A percentile compares a stretch with the other conserved stretches of the same genome.
These are phyloP conservation scores for Pionites leucogaster DNA, from an alignment of 2,113 vertebrate genomes.

Conservation along the genomic window DNA sequence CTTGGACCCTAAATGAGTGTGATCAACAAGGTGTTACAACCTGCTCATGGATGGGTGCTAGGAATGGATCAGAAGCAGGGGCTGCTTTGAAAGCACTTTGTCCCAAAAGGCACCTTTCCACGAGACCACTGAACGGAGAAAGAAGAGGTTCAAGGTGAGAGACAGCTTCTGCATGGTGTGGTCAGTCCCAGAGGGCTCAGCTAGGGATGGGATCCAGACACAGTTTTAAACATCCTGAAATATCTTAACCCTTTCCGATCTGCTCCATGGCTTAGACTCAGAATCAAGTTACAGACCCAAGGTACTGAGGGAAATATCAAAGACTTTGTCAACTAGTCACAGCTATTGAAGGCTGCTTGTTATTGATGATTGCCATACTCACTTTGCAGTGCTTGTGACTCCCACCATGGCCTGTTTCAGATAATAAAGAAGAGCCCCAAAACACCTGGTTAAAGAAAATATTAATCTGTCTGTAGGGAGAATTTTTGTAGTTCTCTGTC, in stretches of 20 bases:
- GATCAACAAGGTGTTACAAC: neutral
- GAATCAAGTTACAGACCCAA: neutral
- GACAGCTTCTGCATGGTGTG: rapidly evolving
- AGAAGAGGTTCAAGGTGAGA: neutral
- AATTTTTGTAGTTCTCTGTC: neutral
- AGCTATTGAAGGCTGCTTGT: neutral
- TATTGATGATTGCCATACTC: neutral
- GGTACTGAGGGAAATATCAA: neutral
- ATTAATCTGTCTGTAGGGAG: neutral
- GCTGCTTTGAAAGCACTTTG: neutral
- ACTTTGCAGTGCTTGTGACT: neutral
- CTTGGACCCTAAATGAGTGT: rapidly evolving
- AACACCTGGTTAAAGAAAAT: neutral
- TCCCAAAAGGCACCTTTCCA: neutral
- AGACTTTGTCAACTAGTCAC: neutral
- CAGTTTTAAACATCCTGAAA: neutral
- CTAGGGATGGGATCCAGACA: neutral
- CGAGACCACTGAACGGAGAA: neutral
- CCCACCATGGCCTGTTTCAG: neutral
- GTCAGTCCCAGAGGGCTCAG: neutral
- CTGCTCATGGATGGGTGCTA: neutral
- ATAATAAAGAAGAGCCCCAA: neutral
- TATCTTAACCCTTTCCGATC: neutral
- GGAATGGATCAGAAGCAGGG: neutral
- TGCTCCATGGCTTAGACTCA: neutral